Conservation (phyloP, 2,797 vertebrate genomes). For the Enteromius mattozi region DNA sequence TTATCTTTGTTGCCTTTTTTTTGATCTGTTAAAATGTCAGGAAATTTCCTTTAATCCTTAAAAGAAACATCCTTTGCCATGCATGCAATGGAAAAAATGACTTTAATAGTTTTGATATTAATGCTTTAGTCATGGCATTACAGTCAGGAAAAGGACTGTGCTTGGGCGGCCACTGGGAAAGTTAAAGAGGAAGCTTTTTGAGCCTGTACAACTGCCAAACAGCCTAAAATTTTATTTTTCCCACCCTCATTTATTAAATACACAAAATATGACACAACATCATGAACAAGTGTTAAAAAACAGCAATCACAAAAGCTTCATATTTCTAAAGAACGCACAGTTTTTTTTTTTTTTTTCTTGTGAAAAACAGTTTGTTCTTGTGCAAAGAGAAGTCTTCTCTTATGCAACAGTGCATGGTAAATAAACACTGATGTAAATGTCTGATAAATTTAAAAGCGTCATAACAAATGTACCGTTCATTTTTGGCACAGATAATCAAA, state of each 20-base stretch:
- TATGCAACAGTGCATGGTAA: constrained; percentile 39
- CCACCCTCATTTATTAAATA: neutral
- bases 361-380: constrained; percentile 23
- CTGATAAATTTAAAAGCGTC: constrained; percentile 52
- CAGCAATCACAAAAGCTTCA: neutral
- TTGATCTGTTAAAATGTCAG: constrained; percentile 6
- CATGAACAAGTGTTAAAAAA: neutral
- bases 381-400: neutral
- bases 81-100: constrained; percentile 41
- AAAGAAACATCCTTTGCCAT: neutral
- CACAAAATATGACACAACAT: neutral
- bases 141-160: constrained; percentile 29
- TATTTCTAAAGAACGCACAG: constrained; percentile 6
- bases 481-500: constrained; percentile 41
- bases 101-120: constrained; percentile 18
- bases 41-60: constrained; percentile 7
- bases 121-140: constrained; percentile 8
- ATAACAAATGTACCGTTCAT: constrained; percentile 54
- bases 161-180: constrained; percentile 10
- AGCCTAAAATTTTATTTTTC: neutral
- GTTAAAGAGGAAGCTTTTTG: constrained; percentile 21
- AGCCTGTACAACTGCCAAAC: neutral
- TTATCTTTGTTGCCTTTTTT: neutral
- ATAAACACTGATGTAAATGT: constrained; percentile 49
- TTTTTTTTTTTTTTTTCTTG: neutral